Evolutionary conservation across 2,888 invertebrate genomes (phyloP), one percentile per base, ranked within the genome.

Genomic region (Eupsilia transversa): DNA sequence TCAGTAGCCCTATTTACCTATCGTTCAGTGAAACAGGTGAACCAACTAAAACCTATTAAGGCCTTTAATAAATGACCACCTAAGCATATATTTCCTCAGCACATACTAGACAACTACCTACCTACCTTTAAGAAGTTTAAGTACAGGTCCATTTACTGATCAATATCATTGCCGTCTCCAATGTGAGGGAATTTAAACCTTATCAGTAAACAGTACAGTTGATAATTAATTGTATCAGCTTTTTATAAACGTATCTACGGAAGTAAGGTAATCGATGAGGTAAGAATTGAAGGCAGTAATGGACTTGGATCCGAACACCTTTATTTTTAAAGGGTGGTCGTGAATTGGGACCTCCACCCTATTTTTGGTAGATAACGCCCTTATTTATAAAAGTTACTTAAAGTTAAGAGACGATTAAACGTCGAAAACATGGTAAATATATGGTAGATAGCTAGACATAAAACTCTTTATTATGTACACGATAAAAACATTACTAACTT

Each of bases 101-200:
- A 72, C 27, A 68, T 69, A 75, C 46, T 61, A 67, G 54, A 72
- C 30, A 70, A 76, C 69, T 57, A 60, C 67, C 17, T 57, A 60
- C 67, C 17, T 57, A 38, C 73, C 65, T 66, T 73, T 67, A 63
- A 74, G 67, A 84, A 77, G 66, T 79, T 69, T 69, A 77, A 72
- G 73, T 54, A 77, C 43, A 54, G 61, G 69, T 67, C 76, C 82
- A 82, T 85, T 85, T 79, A 74, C 77, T 75, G 70, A 86, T 83
- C 85, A 72, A 83, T 86, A 83, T 75, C 35, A 61, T 72, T 63
- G 57, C 46, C 17, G n/a, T 41, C 27, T 33, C 2, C 1, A 74
- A 27, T n/a, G 23, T 46, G 10, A 27, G 10, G 14, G 33, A 84
- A 70, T 57, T 52, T 38, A 17, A 27, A 69, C 69, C 65, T 66